Evolutionary conservation across 35 echinoderm and acorn worm genomes (phyloP).

Genomic region (Heliocidaris erythrogramma): DNA sequence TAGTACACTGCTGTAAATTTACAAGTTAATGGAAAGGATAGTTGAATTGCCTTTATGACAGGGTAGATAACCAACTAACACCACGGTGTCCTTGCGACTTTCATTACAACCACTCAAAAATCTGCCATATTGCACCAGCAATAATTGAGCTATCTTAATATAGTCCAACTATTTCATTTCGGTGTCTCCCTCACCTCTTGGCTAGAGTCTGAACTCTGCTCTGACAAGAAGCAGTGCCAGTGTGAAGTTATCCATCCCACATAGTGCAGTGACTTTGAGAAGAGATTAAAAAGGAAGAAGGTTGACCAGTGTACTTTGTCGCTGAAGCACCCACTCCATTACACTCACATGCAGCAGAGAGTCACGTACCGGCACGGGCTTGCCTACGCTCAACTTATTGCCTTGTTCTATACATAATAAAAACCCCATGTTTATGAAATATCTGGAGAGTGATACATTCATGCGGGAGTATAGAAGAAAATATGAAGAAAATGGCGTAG

Average conservation of each 20-base stretch:
- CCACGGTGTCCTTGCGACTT: neutral
- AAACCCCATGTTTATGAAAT: constrained; percentile 12
- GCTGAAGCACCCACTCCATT: neutral
- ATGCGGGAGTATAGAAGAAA: neutral
- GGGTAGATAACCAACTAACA: neutral
- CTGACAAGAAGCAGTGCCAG: neutral
- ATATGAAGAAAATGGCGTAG: constrained; percentile 2
- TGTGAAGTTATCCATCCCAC: constrained; percentile 21
- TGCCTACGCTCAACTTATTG: neutral
- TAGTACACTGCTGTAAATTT: neutral
- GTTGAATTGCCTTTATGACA: neutral
- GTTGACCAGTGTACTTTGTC: constrained; percentile 17
- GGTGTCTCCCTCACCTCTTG: neutral
- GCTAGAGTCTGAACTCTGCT: neutral
- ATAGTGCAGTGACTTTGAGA: constrained; percentile 33
- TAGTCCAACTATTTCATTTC: neutral
- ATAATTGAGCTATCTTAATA: neutral
- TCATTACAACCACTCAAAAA: neutral
- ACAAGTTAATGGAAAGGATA: neutral
- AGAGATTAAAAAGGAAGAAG: neutral
- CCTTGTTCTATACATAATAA: neutral
- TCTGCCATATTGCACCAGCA: neutral
- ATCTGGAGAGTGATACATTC: neutral
- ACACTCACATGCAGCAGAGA: neutral
- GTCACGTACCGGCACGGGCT: neutral